These are phyloP conservation scores for Drosophila planitibia DNA, from an alignment of 2,888 invertebrate genomes.

Conservation along the genomic window DNA sequence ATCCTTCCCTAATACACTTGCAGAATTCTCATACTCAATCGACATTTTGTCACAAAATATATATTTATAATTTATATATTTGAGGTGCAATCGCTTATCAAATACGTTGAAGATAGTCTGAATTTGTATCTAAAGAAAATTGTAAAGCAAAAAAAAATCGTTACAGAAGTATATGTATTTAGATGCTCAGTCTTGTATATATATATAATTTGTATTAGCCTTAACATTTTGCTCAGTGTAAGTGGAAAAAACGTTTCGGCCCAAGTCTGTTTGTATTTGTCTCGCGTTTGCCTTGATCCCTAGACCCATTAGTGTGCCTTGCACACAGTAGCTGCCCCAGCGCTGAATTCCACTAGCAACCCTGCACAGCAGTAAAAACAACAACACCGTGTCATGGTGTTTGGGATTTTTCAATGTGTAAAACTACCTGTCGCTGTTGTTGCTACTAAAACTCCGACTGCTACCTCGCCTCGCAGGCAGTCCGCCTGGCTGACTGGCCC, in stretches of 20 bases:
- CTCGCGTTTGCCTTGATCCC: conserved; percentile 76
- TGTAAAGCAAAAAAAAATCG: not conserved
- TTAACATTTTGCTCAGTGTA: conserved; percentile 37
- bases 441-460: conserved; percentile 63
- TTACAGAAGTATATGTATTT: not conserved
- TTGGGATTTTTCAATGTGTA: conserved; percentile 80
- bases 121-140: not conserved
- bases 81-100: too few relatives aligned
- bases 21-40: conserved; percentile 3
- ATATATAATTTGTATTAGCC: not conserved
- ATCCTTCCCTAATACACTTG: conserved; percentile 37
- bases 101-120: not conserved
- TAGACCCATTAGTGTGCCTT: conserved; percentile 76
- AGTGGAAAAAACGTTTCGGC: conserved; percentile 39
- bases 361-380: conserved; percentile 30
- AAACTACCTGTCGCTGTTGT: conserved; percentile 77
- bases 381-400: conserved; percentile 70
- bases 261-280: conserved; percentile 76
- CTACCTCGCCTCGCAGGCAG: conserved; percentile 24
- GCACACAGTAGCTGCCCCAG: conserved; percentile 43
- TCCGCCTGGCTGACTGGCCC: conserved; percentile 34
- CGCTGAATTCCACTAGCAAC: conserved; percentile 43
- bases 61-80: not conserved
- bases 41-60: not conserved
- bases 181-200: too few relatives aligned